Percentiles rank a stretch among this genome's conserved stretches.
These are phyloP conservation scores for Lethenteron reissneri DNA, from an alignment of 2,113 vertebrate species.

Conservation along the genomic window DNA sequence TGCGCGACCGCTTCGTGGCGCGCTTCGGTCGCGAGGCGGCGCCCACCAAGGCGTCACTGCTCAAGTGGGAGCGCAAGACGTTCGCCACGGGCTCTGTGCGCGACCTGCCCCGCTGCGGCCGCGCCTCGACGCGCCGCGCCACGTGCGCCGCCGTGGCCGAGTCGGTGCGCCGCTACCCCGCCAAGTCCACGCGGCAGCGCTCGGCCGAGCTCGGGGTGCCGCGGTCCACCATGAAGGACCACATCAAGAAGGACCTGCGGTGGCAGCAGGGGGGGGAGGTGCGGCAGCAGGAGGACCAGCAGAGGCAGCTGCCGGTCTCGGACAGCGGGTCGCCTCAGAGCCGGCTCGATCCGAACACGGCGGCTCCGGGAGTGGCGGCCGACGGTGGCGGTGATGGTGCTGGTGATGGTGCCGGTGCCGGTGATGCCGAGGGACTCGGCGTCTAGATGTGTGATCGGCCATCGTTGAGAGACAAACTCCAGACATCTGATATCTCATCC, in stretches of 20 bases:
- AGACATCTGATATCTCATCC: no score
- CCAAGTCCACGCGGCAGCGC: not conserved
- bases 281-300: no score
- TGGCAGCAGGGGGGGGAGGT: not conserved
- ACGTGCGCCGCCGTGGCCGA: not conserved
- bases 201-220: conserved; percentile 1
- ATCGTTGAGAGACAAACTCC: no score
- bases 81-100: not conserved
- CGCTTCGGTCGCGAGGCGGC: not conserved
- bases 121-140: not conserved
- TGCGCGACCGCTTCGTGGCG: not conserved
- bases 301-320: no score
- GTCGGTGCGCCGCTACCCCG: not conserved
- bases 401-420: no score
- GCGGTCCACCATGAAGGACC: conserved; percentile 1
- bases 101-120: not conserved
- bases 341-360: no score
- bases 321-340: no score
- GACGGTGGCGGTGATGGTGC: no score
- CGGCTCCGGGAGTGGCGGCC: no score
- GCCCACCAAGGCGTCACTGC: not conserved
- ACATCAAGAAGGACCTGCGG: conserved; percentile 4
- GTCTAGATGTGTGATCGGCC: no score
- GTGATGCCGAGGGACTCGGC: no score
- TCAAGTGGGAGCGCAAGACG: not conserved